Conservation (phyloP, 2,888 invertebrate genomes). For the Zygogramma bicolorata region DNA sequence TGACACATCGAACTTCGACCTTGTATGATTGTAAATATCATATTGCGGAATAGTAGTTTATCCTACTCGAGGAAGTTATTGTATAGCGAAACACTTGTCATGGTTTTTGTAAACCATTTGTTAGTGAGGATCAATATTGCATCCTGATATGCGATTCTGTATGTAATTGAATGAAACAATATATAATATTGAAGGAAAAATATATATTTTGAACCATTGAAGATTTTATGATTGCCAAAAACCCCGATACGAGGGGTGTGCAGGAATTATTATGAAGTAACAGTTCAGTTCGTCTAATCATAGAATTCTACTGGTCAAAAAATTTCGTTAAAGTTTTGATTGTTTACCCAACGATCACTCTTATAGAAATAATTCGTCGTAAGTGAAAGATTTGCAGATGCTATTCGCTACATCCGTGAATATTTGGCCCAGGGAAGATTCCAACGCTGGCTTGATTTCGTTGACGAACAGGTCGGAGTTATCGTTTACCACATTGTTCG, state of each 20-base stretch:
- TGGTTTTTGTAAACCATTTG: no score
- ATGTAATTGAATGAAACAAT: no score
- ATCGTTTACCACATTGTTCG: conserved; percentile 76
- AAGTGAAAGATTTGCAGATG: conserved; percentile 77
- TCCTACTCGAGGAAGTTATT: no score
- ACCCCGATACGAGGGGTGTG: not conserved
- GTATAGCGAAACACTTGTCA: no score
- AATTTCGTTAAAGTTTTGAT: not conserved
- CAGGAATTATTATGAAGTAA: no score
- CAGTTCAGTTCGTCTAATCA: not conserved
- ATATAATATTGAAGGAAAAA: no score
- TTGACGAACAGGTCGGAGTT: conserved; percentile 77
- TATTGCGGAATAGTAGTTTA: no score
- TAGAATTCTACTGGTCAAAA: not conserved
- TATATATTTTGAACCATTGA: no score
- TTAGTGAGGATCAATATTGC: no score
- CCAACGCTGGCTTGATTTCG: conserved; percentile 76
- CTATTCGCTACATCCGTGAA: conserved; percentile 79
- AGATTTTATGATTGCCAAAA: not conserved
- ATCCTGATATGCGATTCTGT: no score
- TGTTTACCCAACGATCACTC: not conserved
- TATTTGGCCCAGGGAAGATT: conserved; percentile 73
- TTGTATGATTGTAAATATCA: no score
- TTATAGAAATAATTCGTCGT: conserved; percentile 76
- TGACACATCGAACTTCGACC: no score